phyloP scores from a whole-genome alignment of 1,140 invertebrate species.

The Paracyclopina nana region DNA sequence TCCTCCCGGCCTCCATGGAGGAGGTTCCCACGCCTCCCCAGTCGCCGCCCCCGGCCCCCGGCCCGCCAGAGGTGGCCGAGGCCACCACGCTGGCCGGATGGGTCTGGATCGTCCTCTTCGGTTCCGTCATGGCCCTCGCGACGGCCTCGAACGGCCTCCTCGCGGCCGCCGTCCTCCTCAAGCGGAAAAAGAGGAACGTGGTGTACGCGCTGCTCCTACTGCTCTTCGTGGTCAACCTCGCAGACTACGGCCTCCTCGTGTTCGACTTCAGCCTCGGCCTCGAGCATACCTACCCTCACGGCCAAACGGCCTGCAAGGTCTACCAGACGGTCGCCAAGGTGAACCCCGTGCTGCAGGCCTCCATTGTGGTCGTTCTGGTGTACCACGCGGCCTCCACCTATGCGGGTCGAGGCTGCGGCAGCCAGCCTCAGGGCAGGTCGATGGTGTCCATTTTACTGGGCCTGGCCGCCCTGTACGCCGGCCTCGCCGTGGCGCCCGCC shows the following conservation, averaged over 20 bases:
- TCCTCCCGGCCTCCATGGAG: too few relatives aligned
- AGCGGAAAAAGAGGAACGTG: not conserved
- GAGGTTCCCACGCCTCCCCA: too few relatives aligned
- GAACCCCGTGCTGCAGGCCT: not conserved
- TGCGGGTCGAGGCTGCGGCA: not conserved
- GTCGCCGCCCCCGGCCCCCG: too few relatives aligned
- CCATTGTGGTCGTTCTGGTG: not conserved
- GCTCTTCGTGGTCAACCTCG: constrained; percentile 1
- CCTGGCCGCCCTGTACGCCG: not conserved
- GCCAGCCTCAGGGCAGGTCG: not conserved
- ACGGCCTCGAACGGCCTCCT: not conserved
- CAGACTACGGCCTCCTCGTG: not conserved
- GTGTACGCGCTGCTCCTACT: not conserved
- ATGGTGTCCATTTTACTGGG: not conserved
- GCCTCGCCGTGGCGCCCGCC: not conserved
- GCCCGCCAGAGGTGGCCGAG: not conserved
- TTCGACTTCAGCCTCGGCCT: not conserved
- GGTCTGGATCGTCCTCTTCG: not conserved
- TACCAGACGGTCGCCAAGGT: not conserved
- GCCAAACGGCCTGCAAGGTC: not conserved
- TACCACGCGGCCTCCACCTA: not conserved
- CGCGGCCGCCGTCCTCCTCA: not conserved
- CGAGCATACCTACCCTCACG: not conserved
- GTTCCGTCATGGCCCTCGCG: not conserved
- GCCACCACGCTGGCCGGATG: not conserved